A percentile compares a stretch with the other conserved stretches of the same genome.
Conservation (phyloP, 2,888 invertebrate genomes). For the Drosophila sordidula region DNA sequence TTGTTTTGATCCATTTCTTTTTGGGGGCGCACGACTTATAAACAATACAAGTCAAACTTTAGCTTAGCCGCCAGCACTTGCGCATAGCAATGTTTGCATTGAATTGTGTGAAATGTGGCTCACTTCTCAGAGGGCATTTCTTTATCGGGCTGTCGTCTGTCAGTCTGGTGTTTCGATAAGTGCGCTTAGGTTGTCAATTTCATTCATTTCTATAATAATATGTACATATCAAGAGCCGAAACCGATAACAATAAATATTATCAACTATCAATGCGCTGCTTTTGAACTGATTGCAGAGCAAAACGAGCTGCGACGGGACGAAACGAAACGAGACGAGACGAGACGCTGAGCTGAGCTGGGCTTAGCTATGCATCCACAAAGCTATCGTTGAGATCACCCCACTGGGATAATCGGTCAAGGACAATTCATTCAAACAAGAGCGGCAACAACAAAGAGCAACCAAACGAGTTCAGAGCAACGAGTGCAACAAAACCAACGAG, state of each 20-base stretch:
- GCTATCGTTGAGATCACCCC: slow-evolving; percentile 41
- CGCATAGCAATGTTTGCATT: slow-evolving; percentile 42
- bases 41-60: slow-evolving; percentile 51
- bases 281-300: slow-evolving; percentile 40
- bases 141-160: slow-evolving; percentile 48
- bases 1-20: slow-evolving; percentile 61
- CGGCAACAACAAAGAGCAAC: slow-evolving; percentile 2
- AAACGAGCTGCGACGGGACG: slow-evolving; percentile 18
- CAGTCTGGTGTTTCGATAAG: slow-evolving; percentile 45
- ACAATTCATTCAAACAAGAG: neutral
- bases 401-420: slow-evolving; percentile 9
- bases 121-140: neutral
- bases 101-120: slow-evolving; percentile 10
- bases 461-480: neutral
- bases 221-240: neutral
- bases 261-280: slow-evolving; percentile 11
- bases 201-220: neutral
- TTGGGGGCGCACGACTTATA: slow-evolving; percentile 57
- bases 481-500: neutral
- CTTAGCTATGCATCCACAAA: slow-evolving; percentile 47
- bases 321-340: slow-evolving; percentile 5
- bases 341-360: slow-evolving; percentile 44
- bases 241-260: slow-evolving; percentile 21
- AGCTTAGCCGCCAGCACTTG: slow-evolving; percentile 14
- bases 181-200: slow-evolving; percentile 47